These are phyloP conservation scores for Drosophila lutescens DNA, from an alignment of 2,888 invertebrate genomes.

Conservation along the genomic window DNA sequence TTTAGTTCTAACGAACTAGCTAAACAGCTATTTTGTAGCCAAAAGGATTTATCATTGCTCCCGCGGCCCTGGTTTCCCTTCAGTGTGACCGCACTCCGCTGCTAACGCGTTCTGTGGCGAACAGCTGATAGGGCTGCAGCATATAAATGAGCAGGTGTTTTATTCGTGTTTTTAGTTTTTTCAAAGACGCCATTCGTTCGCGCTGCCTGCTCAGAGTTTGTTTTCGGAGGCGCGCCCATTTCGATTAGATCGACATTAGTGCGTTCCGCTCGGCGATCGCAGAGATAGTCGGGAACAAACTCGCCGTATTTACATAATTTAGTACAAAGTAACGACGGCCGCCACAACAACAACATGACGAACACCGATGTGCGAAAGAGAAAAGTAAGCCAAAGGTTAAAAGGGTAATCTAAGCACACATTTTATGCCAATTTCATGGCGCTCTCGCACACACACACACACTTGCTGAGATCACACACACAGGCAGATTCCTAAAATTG, in stretches of 20 bases:
- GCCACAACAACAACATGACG: constrained; percentile 57
- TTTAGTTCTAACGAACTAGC: no score
- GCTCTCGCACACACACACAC: constrained; percentile 31
- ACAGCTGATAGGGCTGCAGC: constrained; percentile 24
- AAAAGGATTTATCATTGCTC: no score
- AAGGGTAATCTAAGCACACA: constrained; percentile 38
- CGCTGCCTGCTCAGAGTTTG: background rate
- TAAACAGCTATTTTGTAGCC: no score
- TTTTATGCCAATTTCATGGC: constrained; percentile 30
- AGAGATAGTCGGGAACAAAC: background rate
- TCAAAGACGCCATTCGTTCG: constrained; percentile 62
- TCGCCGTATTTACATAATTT: constrained; percentile 39
- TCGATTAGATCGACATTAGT: constrained; percentile 9
- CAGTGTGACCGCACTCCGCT: background rate
- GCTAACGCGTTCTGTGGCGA: background rate
- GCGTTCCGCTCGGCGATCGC: constrained; percentile 20
- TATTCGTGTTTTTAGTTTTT: constrained; percentile 46
- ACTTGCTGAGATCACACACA: background rate
- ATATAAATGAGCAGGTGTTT: constrained; percentile 19
- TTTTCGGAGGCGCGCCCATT: constrained; percentile 13
- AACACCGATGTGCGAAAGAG: constrained; percentile 80
- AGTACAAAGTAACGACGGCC: constrained; percentile 23
- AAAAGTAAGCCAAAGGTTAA: constrained; percentile 71
- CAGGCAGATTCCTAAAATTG: background rate
- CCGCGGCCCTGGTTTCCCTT: no score